phyloP scores from a whole-genome alignment of 2,888 invertebrate species.

The Pharmacophagus antenor region DNA sequence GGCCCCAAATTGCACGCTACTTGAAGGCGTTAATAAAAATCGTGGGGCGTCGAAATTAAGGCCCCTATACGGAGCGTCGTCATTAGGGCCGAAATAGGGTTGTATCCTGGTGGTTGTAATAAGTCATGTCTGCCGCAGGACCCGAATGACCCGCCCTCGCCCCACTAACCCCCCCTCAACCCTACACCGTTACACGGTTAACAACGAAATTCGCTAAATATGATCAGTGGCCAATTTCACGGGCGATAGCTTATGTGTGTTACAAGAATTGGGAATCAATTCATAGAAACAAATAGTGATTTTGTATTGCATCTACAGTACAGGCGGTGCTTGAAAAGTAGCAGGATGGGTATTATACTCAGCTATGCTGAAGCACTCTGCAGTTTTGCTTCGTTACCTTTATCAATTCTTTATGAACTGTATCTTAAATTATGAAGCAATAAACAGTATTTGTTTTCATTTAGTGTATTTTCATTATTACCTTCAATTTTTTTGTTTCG shows the following conservation, averaged over 20 bases:
- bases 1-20: conserved; percentile 65
- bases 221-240: conserved; percentile 75
- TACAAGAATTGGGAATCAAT: conserved; percentile 12
- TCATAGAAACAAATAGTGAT: neutral
- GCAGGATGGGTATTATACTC: no score
- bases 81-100: conserved; percentile 79
- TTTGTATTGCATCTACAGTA: no score
- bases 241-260: conserved; percentile 41
- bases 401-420: no score
- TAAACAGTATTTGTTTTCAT: no score
- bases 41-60: conserved; percentile 77
- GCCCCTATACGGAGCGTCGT: conserved; percentile 70
- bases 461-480: no score
- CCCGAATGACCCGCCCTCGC: conserved; percentile 47
- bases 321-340: no score
- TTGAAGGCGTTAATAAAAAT: conserved; percentile 78
- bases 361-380: no score
- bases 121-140: conserved; percentile 78
- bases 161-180: conserved; percentile 36
- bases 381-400: no score
- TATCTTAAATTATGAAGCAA: no score
- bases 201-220: conserved; percentile 56
- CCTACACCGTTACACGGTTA: conserved; percentile 59
- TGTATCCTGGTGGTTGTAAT: conserved; percentile 77
- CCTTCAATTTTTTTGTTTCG: no score